Evolutionary conservation across 1,140 invertebrate species (phyloP), one percentile per base, ranked within the genome.

Genomic region (Ceratitis capitata): DNA sequence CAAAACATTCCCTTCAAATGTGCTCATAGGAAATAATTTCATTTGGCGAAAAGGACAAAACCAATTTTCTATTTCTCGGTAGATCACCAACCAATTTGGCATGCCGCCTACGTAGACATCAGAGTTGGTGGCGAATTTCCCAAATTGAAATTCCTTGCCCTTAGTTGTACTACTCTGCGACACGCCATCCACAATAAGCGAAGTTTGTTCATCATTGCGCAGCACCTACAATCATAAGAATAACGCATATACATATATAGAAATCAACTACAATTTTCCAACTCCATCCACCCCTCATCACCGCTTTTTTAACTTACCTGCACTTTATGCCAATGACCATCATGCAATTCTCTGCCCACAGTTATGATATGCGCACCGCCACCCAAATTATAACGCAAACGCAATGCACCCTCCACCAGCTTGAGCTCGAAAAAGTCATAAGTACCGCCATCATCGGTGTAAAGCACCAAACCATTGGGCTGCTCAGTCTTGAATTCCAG

Each of bases 401-500:
- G 93, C n/a, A 99, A 92, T 1, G 95, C 95, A 29, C 98, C 97
- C 89, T 98, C 97, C 6, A 99, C 96, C 19, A 99, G 93, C 90
- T 98, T 99, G 82, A 99, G 92, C 92, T 98, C 97, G 92, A 99
- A 98, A 93, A 99, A 99, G 92, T 99, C 97, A 88, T 97, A 97
- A 23, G 96, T 97, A 14, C 97, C 97, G 6, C 98, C 97, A 91
- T 99, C 98, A 91, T 98, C 98, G 1, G 97, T 98, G 92, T 98
- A 98, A 58, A 99, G 93, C 23, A 99, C 92, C 85, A 98, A 92
- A 9, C 97, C 97, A 92, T 97, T 97, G 0, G 96, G 96, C 90
- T 97, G 95, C 84, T 96, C 95, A 5, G 97, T 98, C 92, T 97
- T 97, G 92, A 98, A 98, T 91, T 98, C 97, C 88, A 98, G 95